Evolutionary conservation across 2,888 invertebrate genomes (phyloP).

Genomic region (Carterocephalus palaemon): DNA sequence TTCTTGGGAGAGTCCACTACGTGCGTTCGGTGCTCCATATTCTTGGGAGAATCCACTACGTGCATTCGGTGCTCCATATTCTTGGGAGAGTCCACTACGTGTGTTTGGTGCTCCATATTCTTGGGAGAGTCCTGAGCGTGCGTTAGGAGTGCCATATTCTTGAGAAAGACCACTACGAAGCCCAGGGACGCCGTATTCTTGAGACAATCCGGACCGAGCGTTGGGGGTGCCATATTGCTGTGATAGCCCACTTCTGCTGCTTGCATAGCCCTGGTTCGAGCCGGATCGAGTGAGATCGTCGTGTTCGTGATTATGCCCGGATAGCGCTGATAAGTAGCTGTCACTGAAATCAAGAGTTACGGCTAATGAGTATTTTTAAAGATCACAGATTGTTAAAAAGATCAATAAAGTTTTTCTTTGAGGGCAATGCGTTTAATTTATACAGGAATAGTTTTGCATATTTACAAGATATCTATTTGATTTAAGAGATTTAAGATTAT

Average conservation of each 20-base stretch:
- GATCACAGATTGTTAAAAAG: too few species aligned
- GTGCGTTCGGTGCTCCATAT: conserved; percentile 13
- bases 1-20: conserved; percentile 32
- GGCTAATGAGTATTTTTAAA: too few species aligned
- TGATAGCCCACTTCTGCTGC: conserved; percentile 27
- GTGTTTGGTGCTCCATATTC: conserved; percentile 41
- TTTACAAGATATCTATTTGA: too few species aligned
- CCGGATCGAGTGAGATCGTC: conserved; percentile 37
- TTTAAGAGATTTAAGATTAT: too few species aligned
- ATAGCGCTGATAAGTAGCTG: conserved; percentile 49
- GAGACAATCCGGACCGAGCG: conserved; percentile 29
- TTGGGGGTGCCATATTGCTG: conserved; percentile 36
- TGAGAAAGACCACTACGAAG: conserved; percentile 35
- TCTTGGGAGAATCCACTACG: conserved; percentile 35
- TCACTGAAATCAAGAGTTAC: conserved; percentile 51
- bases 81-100: conserved; percentile 35
- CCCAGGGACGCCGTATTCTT: conserved; percentile 42
- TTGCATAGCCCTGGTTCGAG: conserved; percentile 30
- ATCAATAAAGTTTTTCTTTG: too few species aligned
- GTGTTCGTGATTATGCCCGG: conserved; percentile 33
- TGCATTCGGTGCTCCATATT: conserved; percentile 41
- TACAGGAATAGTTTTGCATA: too few species aligned
- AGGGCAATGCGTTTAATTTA: too few species aligned
- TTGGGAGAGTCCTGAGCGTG: conserved; percentile 37
- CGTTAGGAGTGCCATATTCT: conserved; percentile 40